Evolutionary conservation across 1,140 invertebrate genomes (phyloP), one percentile per base, ranked within the genome.

Genomic region (Anadara kagoshimensis): DNA sequence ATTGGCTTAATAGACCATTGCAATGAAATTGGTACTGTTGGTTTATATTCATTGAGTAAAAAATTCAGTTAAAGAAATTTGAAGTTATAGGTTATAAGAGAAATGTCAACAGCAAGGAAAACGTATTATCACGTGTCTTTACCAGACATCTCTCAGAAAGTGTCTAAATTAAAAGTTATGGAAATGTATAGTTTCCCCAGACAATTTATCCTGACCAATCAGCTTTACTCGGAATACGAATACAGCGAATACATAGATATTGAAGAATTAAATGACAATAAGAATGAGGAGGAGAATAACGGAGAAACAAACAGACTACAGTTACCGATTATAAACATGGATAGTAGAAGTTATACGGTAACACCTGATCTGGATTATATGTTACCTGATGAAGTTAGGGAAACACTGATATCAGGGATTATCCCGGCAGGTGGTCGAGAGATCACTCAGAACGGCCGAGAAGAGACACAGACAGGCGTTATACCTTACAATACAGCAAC

Each of bases 391-490:
- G 45, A 64, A 53, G 62, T 64, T 20, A 16, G 62, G 0, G 62
- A 64, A 22, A 64, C 51, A 22, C 51, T 64, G 20, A 11, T 64
- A n/a, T 26, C 49, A 64, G 14, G 62, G 62, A n/a, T 49, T 64
- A 10, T 41, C 62, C 11, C 51, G 53, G 45, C 45, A 64, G 16
- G 62, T 64, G 14, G 24, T 64, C n/a, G 62, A 64, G n/a, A 51
- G 45, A n/a, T 51, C 49, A 2, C 20, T 64, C 5, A 26, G 49
- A 29, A 26, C 51, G 8, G 62, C 49, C 43, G 62, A 64, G n/a
- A 64, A 53, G 14, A 43, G 26, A 0, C 62, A 64, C 18, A 14
- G 62, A 29, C 49, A 64, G n/a, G 53, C 51, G 18, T 51, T 64
- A 49, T 49, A 53, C 10, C 20, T 64, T 8, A 64, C 62, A 5